Conservation (phyloP, 2,888 invertebrate genomes). For the Tuta absoluta region DNA sequence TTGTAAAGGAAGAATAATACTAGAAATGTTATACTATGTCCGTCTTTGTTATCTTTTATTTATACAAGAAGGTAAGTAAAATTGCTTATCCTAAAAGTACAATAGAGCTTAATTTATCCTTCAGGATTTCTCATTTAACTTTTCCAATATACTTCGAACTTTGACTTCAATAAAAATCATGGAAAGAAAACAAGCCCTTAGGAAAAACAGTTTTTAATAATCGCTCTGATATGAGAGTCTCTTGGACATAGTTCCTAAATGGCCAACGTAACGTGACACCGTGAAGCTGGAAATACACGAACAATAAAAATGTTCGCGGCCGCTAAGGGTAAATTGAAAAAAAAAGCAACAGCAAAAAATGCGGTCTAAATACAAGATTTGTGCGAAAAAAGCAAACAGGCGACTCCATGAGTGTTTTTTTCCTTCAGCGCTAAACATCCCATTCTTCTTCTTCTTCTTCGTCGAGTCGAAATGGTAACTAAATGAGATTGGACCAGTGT, state of each 20-base stretch:
- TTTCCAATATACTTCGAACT: conserved; percentile 11
- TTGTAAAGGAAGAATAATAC: not conserved
- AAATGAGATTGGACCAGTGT: too few species aligned
- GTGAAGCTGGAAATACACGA: conserved; percentile 35
- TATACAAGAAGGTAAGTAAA: not conserved
- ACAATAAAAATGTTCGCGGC: not conserved
- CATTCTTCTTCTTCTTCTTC: too few species aligned
- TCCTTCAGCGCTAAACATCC: not conserved
- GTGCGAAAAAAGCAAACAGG: not conserved
- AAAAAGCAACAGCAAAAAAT: not conserved
- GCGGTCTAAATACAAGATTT: not conserved
- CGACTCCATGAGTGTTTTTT: not conserved
- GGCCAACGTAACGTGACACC: conserved; percentile 38
- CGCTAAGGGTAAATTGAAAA: conserved; percentile 1
- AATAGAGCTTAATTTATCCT: not conserved
- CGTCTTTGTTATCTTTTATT: not conserved
- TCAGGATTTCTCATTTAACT: not conserved
- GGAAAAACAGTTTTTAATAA: conserved; percentile 36
- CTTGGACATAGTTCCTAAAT: conserved; percentile 40
- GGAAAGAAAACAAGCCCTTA: conserved; percentile 24
- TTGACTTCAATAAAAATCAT: conserved; percentile 19
- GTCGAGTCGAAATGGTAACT: too few species aligned
- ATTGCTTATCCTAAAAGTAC: not conserved
- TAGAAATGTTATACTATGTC: too few species aligned
- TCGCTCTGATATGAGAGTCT: conserved; percentile 33